These are phyloP conservation scores for Leistus spinibarbis DNA, from an alignment of 2,888 invertebrate genomes.

Conservation along the genomic window DNA sequence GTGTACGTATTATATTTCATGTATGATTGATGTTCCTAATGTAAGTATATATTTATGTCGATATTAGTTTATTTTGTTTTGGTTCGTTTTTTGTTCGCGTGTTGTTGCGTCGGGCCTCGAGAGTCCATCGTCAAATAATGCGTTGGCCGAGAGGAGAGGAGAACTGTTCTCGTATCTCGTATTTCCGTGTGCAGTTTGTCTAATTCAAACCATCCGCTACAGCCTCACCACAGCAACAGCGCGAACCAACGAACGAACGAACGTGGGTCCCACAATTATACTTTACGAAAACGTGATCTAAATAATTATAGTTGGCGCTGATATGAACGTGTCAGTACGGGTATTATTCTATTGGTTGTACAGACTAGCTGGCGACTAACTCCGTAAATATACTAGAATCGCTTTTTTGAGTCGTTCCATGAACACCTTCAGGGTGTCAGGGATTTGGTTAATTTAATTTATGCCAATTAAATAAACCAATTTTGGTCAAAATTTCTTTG, in stretches of 20 bases:
- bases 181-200: not conserved
- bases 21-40: not conserved
- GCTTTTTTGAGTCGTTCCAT: too few relatives aligned
- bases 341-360: not conserved
- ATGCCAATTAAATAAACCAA: too few relatives aligned
- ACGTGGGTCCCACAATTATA: conserved; percentile 11
- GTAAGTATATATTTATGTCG: not conserved
- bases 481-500: too few relatives aligned
- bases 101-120: not conserved
- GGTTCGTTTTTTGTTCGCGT: not conserved
- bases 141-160: not conserved
- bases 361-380: too few relatives aligned
- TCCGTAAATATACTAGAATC: not conserved
- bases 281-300: conserved; percentile 8
- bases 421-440: too few relatives aligned
- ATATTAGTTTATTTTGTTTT: not conserved
- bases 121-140: not conserved
- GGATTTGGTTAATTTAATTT: too few relatives aligned
- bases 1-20: not conserved
- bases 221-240: not conserved
- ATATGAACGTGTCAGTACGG: not conserved
- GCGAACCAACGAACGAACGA: not conserved
- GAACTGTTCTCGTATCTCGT: too few relatives aligned
- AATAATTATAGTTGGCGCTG: not conserved
- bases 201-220: not conserved